Evolutionary conservation across 2,797 vertebrate genomes (phyloP).

Genomic region (Erethizon dorsatum): DNA sequence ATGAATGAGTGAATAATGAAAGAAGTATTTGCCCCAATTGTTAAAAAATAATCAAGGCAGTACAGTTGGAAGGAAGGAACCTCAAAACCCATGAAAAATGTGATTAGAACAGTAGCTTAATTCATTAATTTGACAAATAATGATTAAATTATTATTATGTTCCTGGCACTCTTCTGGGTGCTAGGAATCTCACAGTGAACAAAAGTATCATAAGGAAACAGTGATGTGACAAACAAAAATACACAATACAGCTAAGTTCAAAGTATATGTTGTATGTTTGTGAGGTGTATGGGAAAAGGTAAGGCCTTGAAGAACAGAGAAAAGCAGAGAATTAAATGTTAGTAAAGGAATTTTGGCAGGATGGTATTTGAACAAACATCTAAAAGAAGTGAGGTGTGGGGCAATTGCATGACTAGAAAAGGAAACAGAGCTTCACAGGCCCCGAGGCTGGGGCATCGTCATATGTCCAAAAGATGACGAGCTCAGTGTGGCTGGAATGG

Average conservation of each 20-base stretch:
- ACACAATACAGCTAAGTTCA: not conserved
- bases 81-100: not conserved
- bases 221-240: not conserved
- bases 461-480: not conserved
- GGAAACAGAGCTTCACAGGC: not conserved
- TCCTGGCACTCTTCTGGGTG: not conserved
- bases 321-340: not conserved
- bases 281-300: not conserved
- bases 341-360: slow-evolving; percentile 22
- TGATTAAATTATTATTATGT: not conserved
- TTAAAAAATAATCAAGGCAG: slow-evolving; percentile 24
- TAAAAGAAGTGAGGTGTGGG: not conserved
- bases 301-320: not conserved
- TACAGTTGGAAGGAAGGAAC: not conserved
- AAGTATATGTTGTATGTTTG: not conserved
- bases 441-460: not conserved
- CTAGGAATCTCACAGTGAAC: not conserved
- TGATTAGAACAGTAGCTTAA: not conserved
- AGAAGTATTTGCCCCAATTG: not conserved
- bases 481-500: not conserved
- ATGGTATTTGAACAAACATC: not conserved
- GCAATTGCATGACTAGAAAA: not conserved
- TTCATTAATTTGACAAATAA: slow-evolving; percentile 26
- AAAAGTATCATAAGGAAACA: slow-evolving; percentile 14
- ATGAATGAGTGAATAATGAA: slow-evolving; percentile 61